A percentile compares a stretch with the other conserved stretches of the same genome.
These are phyloP conservation scores for Tetrapedia diversipes DNA, from an alignment of 2,888 invertebrate genomes.

Conservation along the genomic window DNA sequence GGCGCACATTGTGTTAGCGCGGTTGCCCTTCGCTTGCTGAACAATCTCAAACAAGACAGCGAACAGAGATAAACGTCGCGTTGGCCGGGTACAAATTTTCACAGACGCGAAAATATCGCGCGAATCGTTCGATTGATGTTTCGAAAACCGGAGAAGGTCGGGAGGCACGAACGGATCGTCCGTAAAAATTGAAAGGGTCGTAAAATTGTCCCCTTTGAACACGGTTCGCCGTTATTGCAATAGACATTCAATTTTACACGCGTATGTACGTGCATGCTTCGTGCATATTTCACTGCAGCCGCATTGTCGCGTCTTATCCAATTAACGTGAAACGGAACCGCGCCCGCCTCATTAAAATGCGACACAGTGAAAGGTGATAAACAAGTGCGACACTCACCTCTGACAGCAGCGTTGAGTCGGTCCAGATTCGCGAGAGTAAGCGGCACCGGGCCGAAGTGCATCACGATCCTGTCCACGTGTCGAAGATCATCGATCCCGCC, in stretches of 20 bases:
- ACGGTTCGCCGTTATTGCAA: slow-evolving; percentile 15
- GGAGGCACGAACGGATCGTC: neutral
- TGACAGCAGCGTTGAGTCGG: slow-evolving; percentile 80
- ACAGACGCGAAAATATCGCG: slow-evolving; percentile 5
- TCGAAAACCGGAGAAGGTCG: neutral
- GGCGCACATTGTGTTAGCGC: slow-evolving; percentile 43
- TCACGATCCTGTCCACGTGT: slow-evolving; percentile 70
- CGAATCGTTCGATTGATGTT: neutral
- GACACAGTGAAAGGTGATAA: slow-evolving; percentile 19
- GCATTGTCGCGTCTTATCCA: slow-evolving; percentile 35
- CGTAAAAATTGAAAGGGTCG: neutral
- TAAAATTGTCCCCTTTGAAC: neutral
- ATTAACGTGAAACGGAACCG: slow-evolving; percentile 39
- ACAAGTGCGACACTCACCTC: slow-evolving; percentile 74
- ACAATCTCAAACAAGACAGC: slow-evolving; percentile 47
- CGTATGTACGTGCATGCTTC: neutral
- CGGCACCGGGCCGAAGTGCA: slow-evolving; percentile 81
- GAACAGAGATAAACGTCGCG: slow-evolving; percentile 41
- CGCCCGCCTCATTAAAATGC: slow-evolving; percentile 25
- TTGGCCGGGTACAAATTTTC: slow-evolving; percentile 16
- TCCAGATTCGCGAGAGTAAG: slow-evolving; percentile 82
- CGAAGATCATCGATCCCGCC: slow-evolving; percentile 47
- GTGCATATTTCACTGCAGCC: neutral
- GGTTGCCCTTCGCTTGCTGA: slow-evolving; percentile 53
- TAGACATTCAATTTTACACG: neutral